phyloP scores from a whole-genome alignment of 2,888 invertebrate genomes.

The Euclidia mi region DNA sequence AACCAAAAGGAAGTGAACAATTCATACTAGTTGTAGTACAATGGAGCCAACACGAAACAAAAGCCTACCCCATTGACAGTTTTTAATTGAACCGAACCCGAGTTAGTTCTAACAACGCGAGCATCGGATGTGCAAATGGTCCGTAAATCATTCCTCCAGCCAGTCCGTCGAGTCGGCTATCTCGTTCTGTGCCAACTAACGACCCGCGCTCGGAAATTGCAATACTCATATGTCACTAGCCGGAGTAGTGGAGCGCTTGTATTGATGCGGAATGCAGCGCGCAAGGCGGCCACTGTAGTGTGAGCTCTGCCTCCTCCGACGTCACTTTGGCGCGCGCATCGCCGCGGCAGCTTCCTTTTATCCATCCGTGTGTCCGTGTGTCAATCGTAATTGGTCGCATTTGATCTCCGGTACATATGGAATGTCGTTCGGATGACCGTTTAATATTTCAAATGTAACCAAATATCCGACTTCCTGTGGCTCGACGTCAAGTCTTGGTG shows the following conservation, averaged over 20 bases:
- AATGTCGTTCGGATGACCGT: slow-evolving; percentile 60
- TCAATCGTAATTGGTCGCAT: slow-evolving; percentile 60
- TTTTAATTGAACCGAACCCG: slow-evolving; percentile 68
- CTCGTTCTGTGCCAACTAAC: slow-evolving; percentile 70
- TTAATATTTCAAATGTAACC: slow-evolving; percentile 67
- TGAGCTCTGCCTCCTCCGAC: slow-evolving; percentile 58
- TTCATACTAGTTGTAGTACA: slow-evolving; percentile 59
- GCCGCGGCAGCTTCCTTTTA: slow-evolving; percentile 45
- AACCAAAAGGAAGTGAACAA: slow-evolving; percentile 60
- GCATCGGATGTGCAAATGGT: slow-evolving; percentile 70
- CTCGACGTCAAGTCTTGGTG: slow-evolving; percentile 30
- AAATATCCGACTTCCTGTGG: slow-evolving; percentile 38
- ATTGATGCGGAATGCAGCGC: slow-evolving; percentile 73
- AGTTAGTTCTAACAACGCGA: slow-evolving; percentile 61
- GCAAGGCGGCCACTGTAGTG: slow-evolving; percentile 63
- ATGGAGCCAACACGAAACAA: slow-evolving; percentile 57
- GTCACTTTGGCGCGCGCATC: slow-evolving; percentile 41
- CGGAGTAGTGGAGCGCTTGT: slow-evolving; percentile 72
- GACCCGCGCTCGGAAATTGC: slow-evolving; percentile 83
- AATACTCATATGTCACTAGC: slow-evolving; percentile 84
- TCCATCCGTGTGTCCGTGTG: slow-evolving; percentile 49
- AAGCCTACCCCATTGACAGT: slow-evolving; percentile 66
- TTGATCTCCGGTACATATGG: slow-evolving; percentile 49
- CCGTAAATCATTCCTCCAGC: slow-evolving; percentile 74
- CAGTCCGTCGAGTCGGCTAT: slow-evolving; percentile 67